Base-by-base conservation (phyloP, 1,140 invertebrate genomes). In the Bradynema listronoti region DNA sequence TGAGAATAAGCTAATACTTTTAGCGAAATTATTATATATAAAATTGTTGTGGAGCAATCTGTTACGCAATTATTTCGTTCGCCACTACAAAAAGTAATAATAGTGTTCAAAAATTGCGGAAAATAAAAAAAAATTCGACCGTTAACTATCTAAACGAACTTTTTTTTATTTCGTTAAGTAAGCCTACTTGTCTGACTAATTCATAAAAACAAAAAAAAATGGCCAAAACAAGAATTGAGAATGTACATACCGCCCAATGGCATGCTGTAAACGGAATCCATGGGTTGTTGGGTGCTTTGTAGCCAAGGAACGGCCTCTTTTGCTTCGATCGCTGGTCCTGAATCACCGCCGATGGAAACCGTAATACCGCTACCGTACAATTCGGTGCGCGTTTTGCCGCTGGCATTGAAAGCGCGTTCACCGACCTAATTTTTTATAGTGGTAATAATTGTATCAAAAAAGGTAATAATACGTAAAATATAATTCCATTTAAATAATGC, bases 301-400 rank as follows among this genome's bases (percentile, higher is more conserved):
- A 69, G 39, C 67, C 67, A 69, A 1, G 67, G 67, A 42, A 69
- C 68, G 27, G 55, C 69, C n/a, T 50, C 50, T 25, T 69, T 69
- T 6, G 56, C 19, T 34, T 66, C 64, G 30, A 51, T 45, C 41
- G 46, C 30, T 16, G 22, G 62, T 24, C 51, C 43, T 6, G 34
- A 49, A 16, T 52, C 36, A 27, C 72, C 69, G 4, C 61, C 67
- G 25, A 67, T 56, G 14, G 65, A 67, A 22, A 67, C 67, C 32
- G 63, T 73, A 42, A 72, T 69, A 30, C 66, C 54, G 43, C 53
- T 57, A 14, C 54, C 59, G 33, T 72, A 67, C 11, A 67, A 22
- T 24, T 72, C 56, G 16, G 61, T 52, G 16, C 67, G 25, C 19
- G 63, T 66, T 30, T 52, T 45, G 16, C 55, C 56, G 16, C 55